Evolutionary conservation across 2,113 vertebrate species (phyloP), one percentile per base, ranked within the genome.

Genomic region (Coptodon rendalli): DNA sequence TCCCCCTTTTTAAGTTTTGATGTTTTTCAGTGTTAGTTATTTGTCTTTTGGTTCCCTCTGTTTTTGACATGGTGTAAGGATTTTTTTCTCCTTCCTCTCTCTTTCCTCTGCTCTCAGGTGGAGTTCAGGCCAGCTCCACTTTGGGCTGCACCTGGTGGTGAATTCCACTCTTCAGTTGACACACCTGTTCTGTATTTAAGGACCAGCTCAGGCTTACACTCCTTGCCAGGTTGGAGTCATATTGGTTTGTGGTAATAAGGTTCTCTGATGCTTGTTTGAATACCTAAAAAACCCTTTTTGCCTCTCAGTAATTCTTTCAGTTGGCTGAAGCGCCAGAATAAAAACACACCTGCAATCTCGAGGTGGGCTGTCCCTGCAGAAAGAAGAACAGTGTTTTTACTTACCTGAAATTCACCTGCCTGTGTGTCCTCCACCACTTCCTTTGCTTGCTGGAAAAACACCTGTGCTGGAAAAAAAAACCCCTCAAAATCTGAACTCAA

Each of bases 401-500:
- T 43, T 71, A 71, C 66, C 36, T 24, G n/a, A 40, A 40, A 43
- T 71, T 71, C n/a, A 14, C 36, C 38, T 71, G 36, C 5, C 38
- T 43, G n/a, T 3, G 1, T 8, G 7, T 9, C 36, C 6, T 71
- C 12, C 12, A 43, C 3, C n/a, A 14, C 66, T 71, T 24, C 7
- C n/a, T 40, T 0, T 71, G 1, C 7, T 40, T 43, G 7, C 66
- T 24, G 36, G 3, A 24, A 71, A 71, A 40, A 22, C 63, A 71
- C 34, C 63, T 6, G 36, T 71, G 43, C 36, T 71, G 63, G 11
- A 0, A 9, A 71, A n/a, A 63, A 34, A 40, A 8, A 12, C 22
- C 1, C 0, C 31, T 66, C 61, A 0, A 38, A 66, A 66, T 66
- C 17, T n/a, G 17, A 38, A 0, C 61, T 66, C 61, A 38, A 13